These are phyloP conservation scores for Gastrophysa polygoni DNA, from an alignment of 2,888 invertebrate species.

Conservation along the genomic window DNA sequence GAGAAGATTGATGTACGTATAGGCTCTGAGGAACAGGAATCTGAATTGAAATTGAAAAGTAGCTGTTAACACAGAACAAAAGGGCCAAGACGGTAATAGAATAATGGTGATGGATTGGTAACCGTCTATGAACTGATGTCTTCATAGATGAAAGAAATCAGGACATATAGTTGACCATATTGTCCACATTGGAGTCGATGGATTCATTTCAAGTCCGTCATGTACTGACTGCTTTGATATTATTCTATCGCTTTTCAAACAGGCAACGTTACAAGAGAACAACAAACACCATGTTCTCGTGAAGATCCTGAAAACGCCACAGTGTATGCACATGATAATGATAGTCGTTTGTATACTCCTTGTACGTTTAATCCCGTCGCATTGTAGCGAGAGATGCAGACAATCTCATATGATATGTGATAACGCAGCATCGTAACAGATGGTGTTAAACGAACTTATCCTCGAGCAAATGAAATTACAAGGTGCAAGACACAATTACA, in stretches of 20 bases:
- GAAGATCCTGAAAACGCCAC: too few species aligned
- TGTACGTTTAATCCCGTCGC: conserved; percentile 6
- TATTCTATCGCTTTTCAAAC: too few species aligned
- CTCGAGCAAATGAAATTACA: conserved; percentile 53
- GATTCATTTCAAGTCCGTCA: too few species aligned
- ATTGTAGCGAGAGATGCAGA: conserved; percentile 4
- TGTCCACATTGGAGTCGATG: too few species aligned
- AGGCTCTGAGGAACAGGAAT: neutral
- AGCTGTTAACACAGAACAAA: neutral
- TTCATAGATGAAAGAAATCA: too few species aligned
- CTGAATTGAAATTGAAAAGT: neutral
- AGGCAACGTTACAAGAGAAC: too few species aligned
- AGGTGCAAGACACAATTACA: conserved; percentile 51
- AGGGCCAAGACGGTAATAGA: neutral
- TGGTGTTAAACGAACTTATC: conserved; percentile 53
- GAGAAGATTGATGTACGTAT: neutral
- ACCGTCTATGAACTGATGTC: neutral
- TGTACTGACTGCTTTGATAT: too few species aligned
- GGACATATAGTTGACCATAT: too few species aligned
- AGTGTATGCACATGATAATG: too few species aligned
- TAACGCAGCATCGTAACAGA: conserved; percentile 39
- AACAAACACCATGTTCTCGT: too few species aligned
- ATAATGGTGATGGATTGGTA: neutral
- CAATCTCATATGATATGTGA: conserved; percentile 20
- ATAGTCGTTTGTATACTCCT: too few species aligned